Evolutionary conservation across 1,140 invertebrate species (phyloP).

Genomic region (Lasioglossum albipes): DNA sequence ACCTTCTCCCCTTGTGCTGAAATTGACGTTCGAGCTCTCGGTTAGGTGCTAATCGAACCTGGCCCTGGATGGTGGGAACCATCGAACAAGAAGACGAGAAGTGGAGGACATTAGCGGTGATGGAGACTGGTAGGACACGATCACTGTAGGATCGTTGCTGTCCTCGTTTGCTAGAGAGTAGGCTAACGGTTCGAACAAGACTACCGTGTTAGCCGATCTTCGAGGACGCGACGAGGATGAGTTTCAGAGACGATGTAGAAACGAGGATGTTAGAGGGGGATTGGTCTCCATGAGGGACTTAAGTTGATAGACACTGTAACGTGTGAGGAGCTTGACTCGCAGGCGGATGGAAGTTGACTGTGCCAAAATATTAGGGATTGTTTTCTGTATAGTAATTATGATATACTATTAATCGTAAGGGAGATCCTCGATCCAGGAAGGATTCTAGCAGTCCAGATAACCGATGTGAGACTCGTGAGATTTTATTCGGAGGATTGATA

Average conservation of each 20-base stretch:
- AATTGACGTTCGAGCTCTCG: conserved; percentile 49
- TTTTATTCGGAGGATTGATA: too few species aligned
- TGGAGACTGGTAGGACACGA: conserved; percentile 22
- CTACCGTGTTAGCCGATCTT: neutral
- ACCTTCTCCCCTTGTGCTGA: conserved; percentile 7
- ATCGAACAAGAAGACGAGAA: conserved; percentile 5
- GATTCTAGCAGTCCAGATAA: too few species aligned
- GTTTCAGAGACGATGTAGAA: neutral
- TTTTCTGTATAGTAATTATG: conserved; percentile 41
- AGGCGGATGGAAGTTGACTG: conserved; percentile 6
- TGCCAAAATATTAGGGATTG: conserved; percentile 51
- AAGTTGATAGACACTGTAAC: conserved; percentile 6
- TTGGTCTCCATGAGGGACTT: neutral
- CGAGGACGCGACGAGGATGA: neutral
- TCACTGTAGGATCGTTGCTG: neutral
- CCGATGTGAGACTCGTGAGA: too few species aligned
- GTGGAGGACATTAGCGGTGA: neutral
- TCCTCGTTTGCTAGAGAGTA: too few species aligned
- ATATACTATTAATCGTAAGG: conserved; percentile 33
- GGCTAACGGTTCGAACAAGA: too few species aligned
- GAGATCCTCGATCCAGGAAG: neutral
- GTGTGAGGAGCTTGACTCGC: neutral
- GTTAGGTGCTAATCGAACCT: conserved; percentile 56
- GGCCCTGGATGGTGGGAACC: conserved; percentile 64
- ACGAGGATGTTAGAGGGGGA: neutral